phyloP scores from a whole-genome alignment of 2,797 vertebrate species.

The Cyclura pinguis region DNA sequence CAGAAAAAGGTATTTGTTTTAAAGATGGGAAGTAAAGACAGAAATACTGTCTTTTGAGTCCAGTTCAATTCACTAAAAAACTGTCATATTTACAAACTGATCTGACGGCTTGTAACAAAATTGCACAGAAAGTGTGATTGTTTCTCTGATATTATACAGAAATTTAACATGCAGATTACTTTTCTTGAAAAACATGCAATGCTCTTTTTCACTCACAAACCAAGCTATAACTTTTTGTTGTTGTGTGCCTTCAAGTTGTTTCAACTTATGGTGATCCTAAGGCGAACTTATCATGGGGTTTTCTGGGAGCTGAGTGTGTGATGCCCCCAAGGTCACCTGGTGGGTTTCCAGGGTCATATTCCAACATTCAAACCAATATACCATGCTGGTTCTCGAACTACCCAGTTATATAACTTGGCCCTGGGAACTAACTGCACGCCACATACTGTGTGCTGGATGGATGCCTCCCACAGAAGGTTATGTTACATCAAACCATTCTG shows the following conservation, averaged over 20 bases:
- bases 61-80: slow-evolving; percentile 63
- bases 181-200: slow-evolving; percentile 3
- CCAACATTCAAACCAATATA: no score
- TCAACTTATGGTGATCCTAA: no score
- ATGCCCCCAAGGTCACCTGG: no score
- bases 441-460: slow-evolving; percentile 34
- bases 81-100: slow-evolving; percentile 62
- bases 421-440: slow-evolving; percentile 33
- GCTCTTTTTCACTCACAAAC: background rate
- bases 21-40: background rate
- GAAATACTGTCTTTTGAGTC: slow-evolving; percentile 19
- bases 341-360: no score
- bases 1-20: slow-evolving; percentile 38
- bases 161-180: slow-evolving; percentile 49
- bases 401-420: slow-evolving; percentile 35
- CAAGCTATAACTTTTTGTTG: background rate
- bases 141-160: slow-evolving; percentile 39
- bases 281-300: no score
- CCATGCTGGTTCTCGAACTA: background rate
- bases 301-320: no score
- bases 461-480: slow-evolving; percentile 43
- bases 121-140: slow-evolving; percentile 41
- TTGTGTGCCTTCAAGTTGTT: no score
- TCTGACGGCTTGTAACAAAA: slow-evolving; percentile 47
- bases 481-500: slow-evolving; percentile 41